Base-by-base conservation (phyloP, 2,113 vertebrate genomes). In the Centropus bengalensis region DNA sequence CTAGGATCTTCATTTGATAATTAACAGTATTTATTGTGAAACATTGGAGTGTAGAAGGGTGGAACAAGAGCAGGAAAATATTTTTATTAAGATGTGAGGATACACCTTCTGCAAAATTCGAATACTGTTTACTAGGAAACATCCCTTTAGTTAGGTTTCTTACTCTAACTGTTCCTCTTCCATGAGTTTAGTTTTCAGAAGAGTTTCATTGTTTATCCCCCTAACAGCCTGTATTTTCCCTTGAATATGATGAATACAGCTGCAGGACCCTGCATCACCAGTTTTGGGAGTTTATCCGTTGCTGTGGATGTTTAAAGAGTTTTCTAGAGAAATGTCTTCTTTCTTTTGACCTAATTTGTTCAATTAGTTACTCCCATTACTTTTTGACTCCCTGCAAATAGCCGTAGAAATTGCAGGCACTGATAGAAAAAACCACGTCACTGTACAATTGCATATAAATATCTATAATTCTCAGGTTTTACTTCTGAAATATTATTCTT, bases 201-300 rank as follows among this genome's bases (percentile, higher is more conserved):
- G 28, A 78, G 17, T 52, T 86, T 88, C 30, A 83, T 83, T 96
- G 77, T 94, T 86, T 88, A 17, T 86, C 58, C 75, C 84, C 64
- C 51, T 73, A 88, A 74, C 18, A 92, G 74, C 75, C 60, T 69
- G 36, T 40, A 33, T 87, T 88, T 91, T 40, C 60, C 47, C 82
- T 71, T 88, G 67, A 86, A 84, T 77, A 36, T 83, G 74, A 45
- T 85, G 69, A 92, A 90, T 68, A 58, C 82, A 92, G 49, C 80
- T 89, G 91, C 83, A 94, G 92, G 76, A 94, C 56, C 24, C 82
- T 58, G 32, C 28, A 73, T 91, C 3, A 14, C 36, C 20, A 63
- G n/a, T 60, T 64, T 82, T 15, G 45, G 33, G 68, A 91, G 60
- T 82, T 69, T 89, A 54, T 95, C 70, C 76, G 55, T 83, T 68